Base-by-base conservation (phyloP, 1,140 invertebrate species). In the Cyclargus thomasi region DNA sequence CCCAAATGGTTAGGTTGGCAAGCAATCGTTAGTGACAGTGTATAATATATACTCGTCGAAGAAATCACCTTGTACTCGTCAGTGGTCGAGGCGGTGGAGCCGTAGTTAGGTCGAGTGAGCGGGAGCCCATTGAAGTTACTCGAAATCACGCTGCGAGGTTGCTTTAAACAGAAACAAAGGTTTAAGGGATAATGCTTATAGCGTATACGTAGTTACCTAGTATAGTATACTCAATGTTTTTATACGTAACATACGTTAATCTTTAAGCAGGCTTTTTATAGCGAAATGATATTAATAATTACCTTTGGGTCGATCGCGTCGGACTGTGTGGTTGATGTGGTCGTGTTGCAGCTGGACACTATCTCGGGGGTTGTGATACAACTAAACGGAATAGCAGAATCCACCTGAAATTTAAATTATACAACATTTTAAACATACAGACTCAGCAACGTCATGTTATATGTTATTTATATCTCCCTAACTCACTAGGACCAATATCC, bases 361-460 rank as follows among this genome's bases (percentile, higher is more conserved):
- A 90, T 86, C 80, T 88, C 87, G 23, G 87, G 87, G 23, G 82
- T 88, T 74, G 87, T 88, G 81, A 90, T 88, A 83, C 87, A 90
- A 78, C 82, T 88, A 75, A 90, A 90, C 71, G 88, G 83, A 76
- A 90, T 88, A 64, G 86, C 83, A 36, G 88, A 83, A 76, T 90
- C 88, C 70, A 86, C 82, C 88, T 90, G 88, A 73, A 74, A 67
- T 20, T 66, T 47, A 47, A 47, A 47, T 47, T 14, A 14, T 1
- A 47, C 39, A 16, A 14, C 1, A 47, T 29, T 23, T 29, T 29
- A 47, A 47, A 47, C 39, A 47, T 0, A 14, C 14, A 2, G 8
- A 47, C 39, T 14, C 53, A 67, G 21, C 23, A 65, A 63, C 20
- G n/a, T 53, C 47, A 59, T 68, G 63, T 67, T 64, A 29, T 47